Base-by-base conservation (phyloP, 1,140 invertebrate genomes). In the Nasonia vitripennis region DNA sequence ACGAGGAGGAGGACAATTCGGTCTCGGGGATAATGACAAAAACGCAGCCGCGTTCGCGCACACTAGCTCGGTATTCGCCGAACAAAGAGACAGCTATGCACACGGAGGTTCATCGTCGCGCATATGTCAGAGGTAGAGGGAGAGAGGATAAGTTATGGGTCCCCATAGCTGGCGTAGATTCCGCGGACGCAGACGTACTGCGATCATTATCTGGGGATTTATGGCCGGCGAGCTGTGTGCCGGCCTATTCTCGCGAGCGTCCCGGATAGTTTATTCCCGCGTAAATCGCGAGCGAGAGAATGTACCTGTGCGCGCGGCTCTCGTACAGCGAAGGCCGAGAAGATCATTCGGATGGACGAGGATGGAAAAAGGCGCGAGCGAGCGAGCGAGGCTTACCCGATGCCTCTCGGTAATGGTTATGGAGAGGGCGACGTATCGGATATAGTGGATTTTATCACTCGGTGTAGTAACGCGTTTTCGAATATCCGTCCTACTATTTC, bases 191-290 rank as follows among this genome's bases (percentile, higher is more conserved):
- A 91, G 91, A 92, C 91, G 91, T 91, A 91, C 91, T 90, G 90
- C 89, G 91, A 92, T 92, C 91, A 91, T 92, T 91, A 92, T 92
- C 91, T 87, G 83, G 86, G 87, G 88, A 92, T 92, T 92, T 92
- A 92, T 91, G 88, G 88, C 51, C 68, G 80, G 17, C 67, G 71
- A 51, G 62, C 74, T 77, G 51, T 41, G 45, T 62, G 27, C 45
- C 27, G 77, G 83, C 79, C 84, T 78, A 83, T 86, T 86, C 85
- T 86, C 85, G 86, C 85, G 81, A 68, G 80, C 27, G 81, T 51
- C 67, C 27, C 41, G 78, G 79, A 85, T 85, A 67, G 79, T 85
- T 83, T 87, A 83, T 81, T 74, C 87, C 83, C 86, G 14, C 83
- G 79, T 87, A 85, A 85, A 85, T 85, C 84, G 78, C 62, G n/a